phyloP scores from a whole-genome alignment of 2,797 vertebrate genomes.

The Gila robusta region DNA sequence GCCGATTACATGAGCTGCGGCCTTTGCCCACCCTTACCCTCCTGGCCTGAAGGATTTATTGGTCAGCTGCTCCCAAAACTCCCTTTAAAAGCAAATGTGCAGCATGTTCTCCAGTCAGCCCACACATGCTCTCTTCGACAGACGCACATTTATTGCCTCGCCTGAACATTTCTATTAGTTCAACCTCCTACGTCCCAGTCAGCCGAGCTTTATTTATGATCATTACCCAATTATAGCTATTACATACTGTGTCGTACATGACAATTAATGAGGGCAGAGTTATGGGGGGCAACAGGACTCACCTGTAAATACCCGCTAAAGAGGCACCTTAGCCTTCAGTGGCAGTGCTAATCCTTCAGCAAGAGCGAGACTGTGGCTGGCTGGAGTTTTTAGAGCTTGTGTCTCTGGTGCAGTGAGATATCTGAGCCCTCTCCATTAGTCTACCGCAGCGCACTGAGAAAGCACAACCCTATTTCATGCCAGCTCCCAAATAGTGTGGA shows the following conservation, averaged over 20 bases:
- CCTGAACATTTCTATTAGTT: slow-evolving; percentile 75
- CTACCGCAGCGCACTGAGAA: slow-evolving; percentile 71
- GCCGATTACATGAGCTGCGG: slow-evolving; percentile 42
- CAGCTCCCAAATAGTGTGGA: slow-evolving; percentile 78
- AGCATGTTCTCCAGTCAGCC: slow-evolving; percentile 75
- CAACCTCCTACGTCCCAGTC: slow-evolving; percentile 69
- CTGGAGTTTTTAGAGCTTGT: slow-evolving; percentile 34
- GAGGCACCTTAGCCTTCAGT: slow-evolving; percentile 34
- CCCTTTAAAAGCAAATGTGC: slow-evolving; percentile 63
- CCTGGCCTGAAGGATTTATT: slow-evolving; percentile 79
- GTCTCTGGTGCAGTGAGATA: slow-evolving; percentile 73
- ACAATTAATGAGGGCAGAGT: slow-evolving; percentile 57
- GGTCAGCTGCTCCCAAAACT: slow-evolving; percentile 76
- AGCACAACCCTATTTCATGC: slow-evolving; percentile 80
- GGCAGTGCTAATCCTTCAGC: slow-evolving; percentile 54
- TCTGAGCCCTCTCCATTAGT: slow-evolving; percentile 75
- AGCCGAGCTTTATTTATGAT: slow-evolving; percentile 71
- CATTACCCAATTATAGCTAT: slow-evolving; percentile 50
- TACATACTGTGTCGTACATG: slow-evolving; percentile 43
- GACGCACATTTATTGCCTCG: slow-evolving; percentile 68
- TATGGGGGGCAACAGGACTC: slow-evolving; percentile 51
- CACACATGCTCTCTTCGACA: slow-evolving; percentile 77
- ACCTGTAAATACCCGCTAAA: slow-evolving; percentile 60
- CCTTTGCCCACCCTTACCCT: slow-evolving; percentile 66
- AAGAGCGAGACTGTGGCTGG: slow-evolving; percentile 50